These are phyloP conservation scores for Stigmatopora argus DNA, from an alignment of 2,113 vertebrate genomes.

Conservation along the genomic window DNA sequence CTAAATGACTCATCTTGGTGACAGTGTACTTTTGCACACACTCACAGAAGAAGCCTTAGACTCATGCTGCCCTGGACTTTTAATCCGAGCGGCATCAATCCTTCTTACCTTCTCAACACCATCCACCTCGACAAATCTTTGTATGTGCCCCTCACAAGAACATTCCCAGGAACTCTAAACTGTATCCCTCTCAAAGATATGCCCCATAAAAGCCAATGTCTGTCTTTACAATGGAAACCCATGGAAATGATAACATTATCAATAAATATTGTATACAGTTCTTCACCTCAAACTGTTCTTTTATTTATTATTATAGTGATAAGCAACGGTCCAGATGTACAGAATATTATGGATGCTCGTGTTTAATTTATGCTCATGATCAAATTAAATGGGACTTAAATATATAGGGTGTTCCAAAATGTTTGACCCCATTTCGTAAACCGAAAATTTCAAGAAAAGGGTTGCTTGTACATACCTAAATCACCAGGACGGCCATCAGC, in stretches of 20 bases:
- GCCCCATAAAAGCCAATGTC: slow-evolving; percentile 43
- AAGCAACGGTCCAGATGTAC: background rate
- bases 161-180: slow-evolving; percentile 44
- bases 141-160: slow-evolving; percentile 51
- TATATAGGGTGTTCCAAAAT: too few species aligned
- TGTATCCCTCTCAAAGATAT: slow-evolving; percentile 42
- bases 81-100: slow-evolving; percentile 44
- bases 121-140: slow-evolving; percentile 38
- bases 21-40: slow-evolving; percentile 67
- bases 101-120: slow-evolving; percentile 30
- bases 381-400: too few species aligned
- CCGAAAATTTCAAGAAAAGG: background rate
- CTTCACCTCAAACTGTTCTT: background rate
- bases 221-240: slow-evolving; percentile 56
- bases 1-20: slow-evolving; percentile 47
- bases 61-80: slow-evolving; percentile 52
- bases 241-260: slow-evolving; percentile 53
- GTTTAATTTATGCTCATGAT: too few species aligned
- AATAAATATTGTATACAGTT: slow-evolving; percentile 72
- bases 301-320: background rate
- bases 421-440: too few species aligned
- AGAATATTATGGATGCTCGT: too few species aligned
- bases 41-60: slow-evolving; percentile 71
- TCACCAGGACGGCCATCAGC: too few species aligned
- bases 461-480: too few species aligned